Evolutionary conservation across 2,113 vertebrate species (phyloP), one percentile per base, ranked within the genome.

Genomic region (Sinocyclocheilus rhinocerous): DNA sequence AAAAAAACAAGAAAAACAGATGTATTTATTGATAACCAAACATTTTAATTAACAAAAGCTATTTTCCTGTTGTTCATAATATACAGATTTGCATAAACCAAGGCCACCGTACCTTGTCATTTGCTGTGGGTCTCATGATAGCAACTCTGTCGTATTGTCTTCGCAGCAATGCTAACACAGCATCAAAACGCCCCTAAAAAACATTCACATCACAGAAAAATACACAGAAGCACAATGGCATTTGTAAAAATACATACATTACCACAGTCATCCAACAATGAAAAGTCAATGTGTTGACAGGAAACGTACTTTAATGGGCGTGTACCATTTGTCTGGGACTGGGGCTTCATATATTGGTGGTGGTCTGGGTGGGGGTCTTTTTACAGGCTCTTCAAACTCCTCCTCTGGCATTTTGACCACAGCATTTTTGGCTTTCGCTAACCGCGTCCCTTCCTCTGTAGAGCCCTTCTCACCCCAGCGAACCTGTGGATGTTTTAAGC

Each of bases 141-240:
- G 98, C 98, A 59, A 99, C 98, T 85, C 98, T 92, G 94, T 99
- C 93, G 0, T 98, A 99, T 88, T 99, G 97, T 52, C 95, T 87
- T 72, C 96, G 91, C 85, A 99, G 81, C 91, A 99, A 92, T 0
- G 98, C 98, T 95, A 95, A 93, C 89, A 99, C 91, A 0, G 97
- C 98, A 11, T 99, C 98, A 8, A 98, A 95, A 73, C 96, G 96
- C n/a, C 97, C 96, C 98, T 98, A 91, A 1, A 5, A 39, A 81
- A 69, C 20, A 76, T 76, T 26, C 45, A 77, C 16, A 16, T 20
- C 36, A 52, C 48, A 81, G 1, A 29, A 42, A 24, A 67, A 48
- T 42, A 72, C 13, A 48, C n/a, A 36, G 13, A 57, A 69, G 22
- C 33, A 39, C 10, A 80, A 55, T 42, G 10, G 18, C 3, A 42